Conservation (phyloP, 2,888 invertebrate genomes). For the Amphipyra tragopoginis region DNA sequence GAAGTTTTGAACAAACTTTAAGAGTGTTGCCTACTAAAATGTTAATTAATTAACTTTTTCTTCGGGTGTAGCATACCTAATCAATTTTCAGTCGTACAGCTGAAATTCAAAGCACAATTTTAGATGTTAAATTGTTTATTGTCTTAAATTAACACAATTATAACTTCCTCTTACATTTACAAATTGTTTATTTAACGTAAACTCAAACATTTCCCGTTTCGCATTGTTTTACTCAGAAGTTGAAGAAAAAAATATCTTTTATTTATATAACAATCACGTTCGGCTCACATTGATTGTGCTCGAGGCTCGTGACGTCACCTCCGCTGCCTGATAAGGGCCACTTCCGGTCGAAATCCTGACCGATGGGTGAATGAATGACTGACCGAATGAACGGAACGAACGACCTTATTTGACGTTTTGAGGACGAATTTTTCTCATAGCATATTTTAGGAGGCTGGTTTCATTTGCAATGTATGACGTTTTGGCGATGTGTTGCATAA, state of each 20-base stretch:
- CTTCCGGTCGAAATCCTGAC: constrained; percentile 85
- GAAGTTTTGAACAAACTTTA: constrained; percentile 52
- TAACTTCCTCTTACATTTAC: constrained; percentile 60
- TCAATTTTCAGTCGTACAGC: constrained; percentile 9
- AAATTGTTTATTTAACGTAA: constrained; percentile 64
- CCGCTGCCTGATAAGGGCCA: constrained; percentile 85
- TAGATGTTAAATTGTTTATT: constrained; percentile 51
- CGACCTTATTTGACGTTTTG: constrained; percentile 68
- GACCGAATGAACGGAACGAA: constrained; percentile 66
- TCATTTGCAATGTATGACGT: constrained; percentile 44
- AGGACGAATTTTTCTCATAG: constrained; percentile 57
- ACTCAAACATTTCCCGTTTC: constrained; percentile 77
- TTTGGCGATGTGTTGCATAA: constrained; percentile 46
- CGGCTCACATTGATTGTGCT: constrained; percentile 79
- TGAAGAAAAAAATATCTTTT: constrained; percentile 72
- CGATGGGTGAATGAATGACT: constrained; percentile 68
- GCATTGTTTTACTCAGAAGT: constrained; percentile 81
- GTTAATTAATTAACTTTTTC: constrained; percentile 41
- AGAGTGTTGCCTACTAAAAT: constrained; percentile 46
- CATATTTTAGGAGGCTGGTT: constrained; percentile 32
- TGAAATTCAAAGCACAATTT: constrained; percentile 22
- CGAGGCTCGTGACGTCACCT: constrained; percentile 81
- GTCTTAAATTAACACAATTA: constrained; percentile 59
- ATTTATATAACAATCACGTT: constrained; percentile 88
- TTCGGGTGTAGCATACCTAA: too few species aligned